A percentile compares a stretch with the other conserved stretches of the same genome.
phyloP scores from a whole-genome alignment of 1,140 invertebrate species.

The Brachystomella parvula region DNA sequence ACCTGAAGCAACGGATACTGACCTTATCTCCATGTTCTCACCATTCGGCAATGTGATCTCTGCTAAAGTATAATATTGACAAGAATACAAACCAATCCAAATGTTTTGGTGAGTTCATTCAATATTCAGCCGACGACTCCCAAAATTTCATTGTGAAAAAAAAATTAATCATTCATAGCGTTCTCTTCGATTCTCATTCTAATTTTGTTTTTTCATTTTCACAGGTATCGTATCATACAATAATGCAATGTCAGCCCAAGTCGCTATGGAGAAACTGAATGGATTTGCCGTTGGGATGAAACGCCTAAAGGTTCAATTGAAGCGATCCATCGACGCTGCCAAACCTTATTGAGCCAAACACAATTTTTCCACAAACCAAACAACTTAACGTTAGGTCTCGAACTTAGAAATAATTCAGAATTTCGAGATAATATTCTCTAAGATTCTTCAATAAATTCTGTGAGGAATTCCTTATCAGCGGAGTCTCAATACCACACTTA shows the following conservation, averaged over 20 bases:
- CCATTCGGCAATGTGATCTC: conserved; percentile 56
- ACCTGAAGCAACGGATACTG: too few relatives aligned
- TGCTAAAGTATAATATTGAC: conserved; percentile 97
- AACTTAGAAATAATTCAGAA: too few relatives aligned
- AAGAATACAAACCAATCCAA: conserved; percentile 97
- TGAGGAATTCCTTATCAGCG: too few relatives aligned
- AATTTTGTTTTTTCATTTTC: conserved; percentile 38
- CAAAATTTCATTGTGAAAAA: too few relatives aligned
- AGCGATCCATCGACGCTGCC: conserved; percentile 77
- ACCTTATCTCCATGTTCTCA: conserved; percentile 82
- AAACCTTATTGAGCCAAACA: conserved; percentile 47
- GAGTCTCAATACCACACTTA: too few relatives aligned
- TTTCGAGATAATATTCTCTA: too few relatives aligned
- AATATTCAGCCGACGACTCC: too few relatives aligned
- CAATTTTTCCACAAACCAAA: too few relatives aligned
- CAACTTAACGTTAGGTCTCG: too few relatives aligned
- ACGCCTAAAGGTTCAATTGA: conserved; percentile 93
- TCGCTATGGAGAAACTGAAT: conserved; percentile 94
- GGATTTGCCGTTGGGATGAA: conserved; percentile 96
- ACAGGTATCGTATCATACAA: conserved; percentile 91
- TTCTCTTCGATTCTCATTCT: too few relatives aligned
- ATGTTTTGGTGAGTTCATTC: conserved; percentile 87
- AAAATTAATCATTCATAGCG: not conserved
- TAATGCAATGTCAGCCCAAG: conserved; percentile 82
- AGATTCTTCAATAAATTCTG: too few relatives aligned